Conservation (phyloP, 2,113 vertebrate genomes). For the Symphodus melops region DNA sequence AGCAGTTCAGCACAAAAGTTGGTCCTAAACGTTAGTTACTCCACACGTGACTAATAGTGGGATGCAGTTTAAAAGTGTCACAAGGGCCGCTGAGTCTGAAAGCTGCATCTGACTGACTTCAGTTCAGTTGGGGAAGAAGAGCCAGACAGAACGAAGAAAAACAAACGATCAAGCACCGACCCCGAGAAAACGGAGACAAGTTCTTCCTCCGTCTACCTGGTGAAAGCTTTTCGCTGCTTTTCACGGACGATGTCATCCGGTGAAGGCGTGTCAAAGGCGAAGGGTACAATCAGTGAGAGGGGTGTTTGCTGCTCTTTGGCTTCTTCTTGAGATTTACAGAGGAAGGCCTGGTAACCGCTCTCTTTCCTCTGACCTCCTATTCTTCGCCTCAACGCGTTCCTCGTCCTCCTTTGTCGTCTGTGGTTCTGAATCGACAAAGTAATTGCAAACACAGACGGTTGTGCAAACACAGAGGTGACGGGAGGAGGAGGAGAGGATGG, state of each 20-base stretch:
- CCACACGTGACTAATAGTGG: neutral
- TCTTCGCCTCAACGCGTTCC: constrained; percentile 36
- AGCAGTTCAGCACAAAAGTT: constrained; percentile 3
- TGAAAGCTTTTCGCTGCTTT: constrained; percentile 92
- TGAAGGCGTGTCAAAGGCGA: constrained; percentile 93
- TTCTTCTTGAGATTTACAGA: constrained; percentile 83
- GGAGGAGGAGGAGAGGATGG: constrained; percentile 7
- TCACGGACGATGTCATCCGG: constrained; percentile 95
- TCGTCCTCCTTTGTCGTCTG: constrained; percentile 74
- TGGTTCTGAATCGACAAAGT: constrained; percentile 86
- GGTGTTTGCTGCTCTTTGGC: constrained; percentile 80
- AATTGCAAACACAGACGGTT: constrained; percentile 92
- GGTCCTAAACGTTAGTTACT: constrained; percentile 28
- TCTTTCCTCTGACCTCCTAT: constrained; percentile 19
- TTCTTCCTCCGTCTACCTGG: constrained; percentile 68
- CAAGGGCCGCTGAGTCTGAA: constrained; percentile 1
- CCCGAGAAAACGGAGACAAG: neutral
- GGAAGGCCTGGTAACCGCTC: constrained; percentile 79
- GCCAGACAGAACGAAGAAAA: neutral
- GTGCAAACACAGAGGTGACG: constrained; percentile 80
- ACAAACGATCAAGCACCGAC: constrained; percentile 12
- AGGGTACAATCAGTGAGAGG: constrained; percentile 85
- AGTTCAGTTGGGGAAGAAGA: constrained; percentile 8
- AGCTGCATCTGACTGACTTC: neutral
- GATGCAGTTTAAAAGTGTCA: constrained; percentile 10